Evolutionary conservation across 1,140 invertebrate genomes (phyloP).

Genomic region (Oryctes rhinoceros): DNA sequence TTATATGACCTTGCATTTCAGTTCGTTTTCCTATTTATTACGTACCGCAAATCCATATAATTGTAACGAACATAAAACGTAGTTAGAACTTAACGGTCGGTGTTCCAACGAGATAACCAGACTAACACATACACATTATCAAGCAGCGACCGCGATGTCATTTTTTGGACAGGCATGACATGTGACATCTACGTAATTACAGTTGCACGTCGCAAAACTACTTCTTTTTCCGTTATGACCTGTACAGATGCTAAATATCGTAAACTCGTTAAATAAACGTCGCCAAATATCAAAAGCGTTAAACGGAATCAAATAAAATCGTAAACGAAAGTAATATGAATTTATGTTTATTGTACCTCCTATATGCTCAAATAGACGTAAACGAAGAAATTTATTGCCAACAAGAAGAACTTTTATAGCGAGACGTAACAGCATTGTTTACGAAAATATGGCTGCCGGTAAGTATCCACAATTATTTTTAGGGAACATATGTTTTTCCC

Average conservation of each 20-base stretch:
- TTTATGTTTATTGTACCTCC: constrained; percentile 22
- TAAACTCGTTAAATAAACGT: constrained; percentile 3
- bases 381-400: neutral
- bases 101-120: neutral
- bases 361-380: neutral
- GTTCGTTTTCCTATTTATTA: neutral
- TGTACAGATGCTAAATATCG: neutral
- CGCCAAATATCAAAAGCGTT: neutral
- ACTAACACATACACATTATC: constrained; percentile 17
- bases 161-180: neutral
- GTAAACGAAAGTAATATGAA: constrained; percentile 23
- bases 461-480: neutral
- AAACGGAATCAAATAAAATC: constrained; percentile 16
- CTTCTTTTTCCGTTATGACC: neutral
- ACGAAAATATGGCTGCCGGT: constrained; percentile 18
- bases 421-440: neutral
- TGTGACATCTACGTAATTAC: neutral
- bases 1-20: too few species aligned
- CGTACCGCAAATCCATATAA: neutral
- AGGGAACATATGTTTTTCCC: neutral
- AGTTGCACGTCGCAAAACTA: neutral
- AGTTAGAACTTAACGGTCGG: neutral
- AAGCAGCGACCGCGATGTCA: neutral
- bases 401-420: neutral
- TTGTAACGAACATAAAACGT: neutral